These are phyloP conservation scores for Pomacea maculata DNA, from an alignment of 1,140 invertebrate species.

Conservation along the genomic window DNA sequence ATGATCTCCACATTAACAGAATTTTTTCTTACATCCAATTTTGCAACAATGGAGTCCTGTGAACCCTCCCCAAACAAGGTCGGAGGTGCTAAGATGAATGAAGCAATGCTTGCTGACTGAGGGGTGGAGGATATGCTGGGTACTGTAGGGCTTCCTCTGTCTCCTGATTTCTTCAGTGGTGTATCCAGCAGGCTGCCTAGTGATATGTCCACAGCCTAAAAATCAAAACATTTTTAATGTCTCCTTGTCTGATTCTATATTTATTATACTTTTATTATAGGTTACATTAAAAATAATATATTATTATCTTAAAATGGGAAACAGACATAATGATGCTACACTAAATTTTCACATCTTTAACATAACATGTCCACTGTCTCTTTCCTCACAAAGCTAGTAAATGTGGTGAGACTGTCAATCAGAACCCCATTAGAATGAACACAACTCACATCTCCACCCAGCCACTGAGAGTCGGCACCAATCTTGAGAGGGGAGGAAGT, in stretches of 20 bases:
- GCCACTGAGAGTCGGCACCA: conserved; percentile 18
- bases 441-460: conserved; percentile 9
- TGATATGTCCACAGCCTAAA: conserved; percentile 22
- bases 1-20: background rate
- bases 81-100: conserved; percentile 17
- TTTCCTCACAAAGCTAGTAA: too few species aligned
- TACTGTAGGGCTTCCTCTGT: background rate
- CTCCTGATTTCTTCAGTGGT: conserved; percentile 9
- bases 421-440: background rate
- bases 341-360: too few species aligned
- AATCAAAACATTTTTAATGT: conserved; percentile 8
- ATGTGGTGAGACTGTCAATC: conserved; percentile 10
- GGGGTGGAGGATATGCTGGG: background rate
- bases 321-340: too few species aligned
- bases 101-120: background rate
- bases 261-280: too few species aligned
- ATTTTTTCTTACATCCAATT: conserved; percentile 32
- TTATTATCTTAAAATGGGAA: too few species aligned
- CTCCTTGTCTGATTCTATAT: too few species aligned
- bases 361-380: too few species aligned
- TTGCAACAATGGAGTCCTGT: conserved; percentile 30
- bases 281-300: too few species aligned
- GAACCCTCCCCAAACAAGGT: conserved; percentile 32
- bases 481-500: conserved; percentile 17
- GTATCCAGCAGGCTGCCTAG: conserved; percentile 12